phyloP scores from a whole-genome alignment of 2,888 invertebrate species.

The Sacculina carcini region DNA sequence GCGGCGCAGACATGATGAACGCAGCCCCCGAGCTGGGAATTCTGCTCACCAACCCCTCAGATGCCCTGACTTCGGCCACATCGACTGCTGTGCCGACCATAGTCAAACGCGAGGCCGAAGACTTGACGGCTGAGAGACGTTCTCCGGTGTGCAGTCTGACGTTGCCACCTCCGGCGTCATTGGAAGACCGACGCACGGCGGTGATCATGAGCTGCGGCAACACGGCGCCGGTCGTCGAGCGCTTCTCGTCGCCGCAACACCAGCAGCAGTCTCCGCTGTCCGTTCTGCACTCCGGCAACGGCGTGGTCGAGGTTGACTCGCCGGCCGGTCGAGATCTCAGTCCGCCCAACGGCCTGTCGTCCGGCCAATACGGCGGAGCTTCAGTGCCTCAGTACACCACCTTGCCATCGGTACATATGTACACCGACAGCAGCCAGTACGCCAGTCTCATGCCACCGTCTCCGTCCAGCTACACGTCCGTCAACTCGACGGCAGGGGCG shows the following conservation, averaged over 20 bases:
- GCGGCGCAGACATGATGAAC: constrained; percentile 38
- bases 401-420: constrained; percentile 3
- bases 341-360: neutral
- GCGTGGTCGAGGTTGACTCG: too few relatives aligned
- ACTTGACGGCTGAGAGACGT: constrained; percentile 35
- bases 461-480: neutral
- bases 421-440: neutral
- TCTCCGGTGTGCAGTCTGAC: constrained; percentile 29
- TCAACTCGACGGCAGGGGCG: neutral
- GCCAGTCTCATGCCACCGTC: neutral
- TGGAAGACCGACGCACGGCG: too few relatives aligned
- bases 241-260: neutral
- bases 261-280: constrained; percentile 1
- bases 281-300: neutral
- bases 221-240: neutral
- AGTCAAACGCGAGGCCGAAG: constrained; percentile 60
- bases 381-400: constrained; percentile 2
- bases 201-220: constrained; percentile 17
- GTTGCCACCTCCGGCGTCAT: constrained; percentile 28
- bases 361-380: neutral
- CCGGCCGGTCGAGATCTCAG: too few relatives aligned
- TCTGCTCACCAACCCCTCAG: constrained; percentile 40
- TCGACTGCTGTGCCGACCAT: too few relatives aligned
- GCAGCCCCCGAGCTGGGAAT: constrained; percentile 9
- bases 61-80: too few relatives aligned